Evolutionary conservation across 2,888 invertebrate species (phyloP), one percentile per base, ranked within the genome.

Genomic region (Stomorhina lunata): DNA sequence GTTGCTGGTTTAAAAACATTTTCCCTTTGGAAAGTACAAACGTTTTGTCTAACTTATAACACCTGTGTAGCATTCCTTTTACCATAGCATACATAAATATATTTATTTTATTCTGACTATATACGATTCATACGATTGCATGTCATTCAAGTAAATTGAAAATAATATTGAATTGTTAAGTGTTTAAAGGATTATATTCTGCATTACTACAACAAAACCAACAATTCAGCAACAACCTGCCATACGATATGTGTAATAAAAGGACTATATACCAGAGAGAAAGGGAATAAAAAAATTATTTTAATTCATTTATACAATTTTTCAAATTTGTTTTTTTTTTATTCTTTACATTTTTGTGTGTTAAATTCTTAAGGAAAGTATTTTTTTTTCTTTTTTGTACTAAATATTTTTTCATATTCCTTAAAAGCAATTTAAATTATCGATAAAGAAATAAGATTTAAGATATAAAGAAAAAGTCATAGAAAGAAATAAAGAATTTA

Each of bases 91-190:
- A 20, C 40, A n/a, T 25, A 2, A 17, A 22, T n/a, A 34, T 9
- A 5, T 37, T 5, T 57, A n/a, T 63, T 5, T 40, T 12, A 25
- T 22, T 48, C n/a, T n/a, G n/a, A n/a, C 6, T 45, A 20, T 63
- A 73, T n/a, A 66, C 34, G 4, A 34, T 57, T 66, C 45, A 25
- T 63, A 43, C 37, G 76, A 77, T 81, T 77, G 77, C 80, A 81
- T 77, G 77, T 71, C 76, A 81, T 77, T 81, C 77, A 77, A 81
- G 80, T 81, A 81, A 81, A 81, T 81, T 81, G 77, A 81, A 81
- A 81, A 81, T 81, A 77, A 71, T 81, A 81, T 81, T 71, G 80
- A 77, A 77, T 81, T 77, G 71, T 81, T 71, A 77, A 81, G 80
- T 81, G 80, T 81, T 81, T 81, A 81, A 81, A 81, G 71, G 80